A percentile compares a stretch with the other conserved stretches of the same genome.
Evolutionary conservation across 2,113 vertebrate species (phyloP).

Genomic region (Axis porcinus): DNA sequence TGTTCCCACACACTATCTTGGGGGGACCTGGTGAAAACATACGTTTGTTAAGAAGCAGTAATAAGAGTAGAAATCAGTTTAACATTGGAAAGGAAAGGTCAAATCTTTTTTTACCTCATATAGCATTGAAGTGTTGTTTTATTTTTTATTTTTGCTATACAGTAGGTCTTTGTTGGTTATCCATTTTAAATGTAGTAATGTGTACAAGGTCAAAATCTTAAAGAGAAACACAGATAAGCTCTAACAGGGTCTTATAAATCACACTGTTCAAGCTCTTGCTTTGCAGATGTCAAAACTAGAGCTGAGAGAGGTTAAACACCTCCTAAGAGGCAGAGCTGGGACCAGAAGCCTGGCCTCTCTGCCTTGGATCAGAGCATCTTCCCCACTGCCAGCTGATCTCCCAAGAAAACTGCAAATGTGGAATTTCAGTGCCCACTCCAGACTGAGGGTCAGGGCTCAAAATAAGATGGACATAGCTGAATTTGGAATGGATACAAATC

Average conservation of each 20-base stretch:
- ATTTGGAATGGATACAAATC: background rate
- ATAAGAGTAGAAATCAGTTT: background rate
- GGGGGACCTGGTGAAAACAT: background rate
- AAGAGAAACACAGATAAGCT: background rate
- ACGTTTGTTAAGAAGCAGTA: background rate
- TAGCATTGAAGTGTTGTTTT: background rate
- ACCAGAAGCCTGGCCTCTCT: background rate
- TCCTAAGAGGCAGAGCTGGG: background rate
- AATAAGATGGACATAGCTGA: background rate
- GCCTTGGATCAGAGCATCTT: background rate
- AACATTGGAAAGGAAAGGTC: background rate
- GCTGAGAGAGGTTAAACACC: background rate
- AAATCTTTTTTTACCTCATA: background rate
- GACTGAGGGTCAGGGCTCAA: background rate
- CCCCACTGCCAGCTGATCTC: rapidly evolving
- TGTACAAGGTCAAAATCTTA: background rate
- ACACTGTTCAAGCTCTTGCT: background rate
- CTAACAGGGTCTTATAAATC: background rate
- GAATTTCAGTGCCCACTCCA: background rate
- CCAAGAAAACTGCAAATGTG: background rate
- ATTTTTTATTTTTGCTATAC: background rate
- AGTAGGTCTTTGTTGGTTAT: background rate
- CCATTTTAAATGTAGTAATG: background rate
- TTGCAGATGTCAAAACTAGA: background rate
- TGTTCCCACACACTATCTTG: background rate